A percentile compares a stretch with the other conserved stretches of the same genome.
Evolutionary conservation across 2,797 vertebrate genomes (phyloP).

Genomic region (Sebastes vulpes): DNA sequence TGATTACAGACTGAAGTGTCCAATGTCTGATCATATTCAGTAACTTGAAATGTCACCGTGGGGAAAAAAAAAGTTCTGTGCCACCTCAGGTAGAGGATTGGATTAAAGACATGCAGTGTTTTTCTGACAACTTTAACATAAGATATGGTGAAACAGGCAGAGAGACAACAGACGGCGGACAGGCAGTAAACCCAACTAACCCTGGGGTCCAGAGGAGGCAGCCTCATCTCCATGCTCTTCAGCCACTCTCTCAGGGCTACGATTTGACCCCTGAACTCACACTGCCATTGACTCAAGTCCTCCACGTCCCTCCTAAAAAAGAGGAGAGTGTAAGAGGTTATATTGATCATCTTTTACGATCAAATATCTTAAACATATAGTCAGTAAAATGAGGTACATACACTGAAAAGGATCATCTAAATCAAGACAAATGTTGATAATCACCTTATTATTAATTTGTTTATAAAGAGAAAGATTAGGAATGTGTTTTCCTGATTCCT

Average conservation of each 20-base stretch:
- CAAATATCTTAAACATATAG: not conserved
- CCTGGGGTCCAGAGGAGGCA: conserved; percentile 76
- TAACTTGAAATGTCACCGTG: not conserved
- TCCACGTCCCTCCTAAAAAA: conserved; percentile 65
- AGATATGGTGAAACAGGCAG: not conserved
- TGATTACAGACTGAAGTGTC: not conserved
- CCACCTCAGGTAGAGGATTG: not conserved
- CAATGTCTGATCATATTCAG: not conserved
- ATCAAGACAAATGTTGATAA: not conserved
- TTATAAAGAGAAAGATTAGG: not conserved
- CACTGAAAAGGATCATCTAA: not conserved
- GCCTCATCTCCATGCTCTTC: conserved; percentile 86
- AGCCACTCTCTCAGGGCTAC: conserved; percentile 88
- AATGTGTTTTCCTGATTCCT: not conserved
- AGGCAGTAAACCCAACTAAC: conserved; percentile 68
- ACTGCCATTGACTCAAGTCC: conserved; percentile 79
- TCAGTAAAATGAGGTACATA: not conserved
- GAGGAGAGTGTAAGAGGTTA: not conserved
- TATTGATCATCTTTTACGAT: not conserved
- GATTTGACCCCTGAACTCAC: conserved; percentile 88
- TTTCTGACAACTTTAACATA: not conserved
- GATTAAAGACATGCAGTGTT: not conserved
- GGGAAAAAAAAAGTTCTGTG: too few species aligned
- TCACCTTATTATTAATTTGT: not conserved
- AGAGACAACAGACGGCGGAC: conserved; percentile 8